Base-by-base conservation (phyloP, 2,797 vertebrate genomes). In the Anabacerthia variegaticeps region DNA sequence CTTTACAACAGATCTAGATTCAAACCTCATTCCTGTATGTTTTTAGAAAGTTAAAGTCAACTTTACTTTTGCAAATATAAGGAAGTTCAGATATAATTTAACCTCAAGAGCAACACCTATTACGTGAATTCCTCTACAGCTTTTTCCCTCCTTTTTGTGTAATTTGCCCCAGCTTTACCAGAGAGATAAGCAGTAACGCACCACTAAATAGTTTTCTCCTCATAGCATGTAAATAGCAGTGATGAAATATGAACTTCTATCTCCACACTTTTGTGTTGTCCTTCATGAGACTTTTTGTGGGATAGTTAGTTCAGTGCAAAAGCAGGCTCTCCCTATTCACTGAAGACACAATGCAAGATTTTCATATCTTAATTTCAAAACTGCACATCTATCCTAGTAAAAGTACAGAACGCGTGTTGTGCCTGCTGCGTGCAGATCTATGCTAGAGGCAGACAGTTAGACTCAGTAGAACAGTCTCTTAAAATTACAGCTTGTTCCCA, bases 401-500 rank as follows among this genome's bases (percentile, higher is more conserved):
- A 89, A 69, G 12, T 26, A 69, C 19, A 54, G 76, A 56, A 78
- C 3, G 30, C 36, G 16, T 7, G 2, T 66, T 56, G 10, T 78
- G 48, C 36, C 58, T 78, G 58, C 43, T 72, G 34, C 54, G 54
- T 39, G 28, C 61, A 80, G 34, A 61, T 68, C 89, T 80, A 3
- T 52, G 61, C 68, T 61, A 51, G 61, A 67, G 36, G 79, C 65
- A 88, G 52, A 36, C 49, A 85, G 82, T 83, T 65, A 89, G 75
- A 36, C 52, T 61, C 0, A 0, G 56, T 71, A 80, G 78, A 89
- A 65, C 17, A 72, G 58, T 34, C 49, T 93, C 20, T 80, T 85
- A 77, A 89, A 85, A 89, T 85, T 79, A 75, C 9, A 92, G 30
- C 58, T 84, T 78, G 17, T 62, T 93, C 75, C 34, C 82, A 91